Evolutionary conservation across 2,888 invertebrate genomes (phyloP).

Genomic region (Lymantria monacha): DNA sequence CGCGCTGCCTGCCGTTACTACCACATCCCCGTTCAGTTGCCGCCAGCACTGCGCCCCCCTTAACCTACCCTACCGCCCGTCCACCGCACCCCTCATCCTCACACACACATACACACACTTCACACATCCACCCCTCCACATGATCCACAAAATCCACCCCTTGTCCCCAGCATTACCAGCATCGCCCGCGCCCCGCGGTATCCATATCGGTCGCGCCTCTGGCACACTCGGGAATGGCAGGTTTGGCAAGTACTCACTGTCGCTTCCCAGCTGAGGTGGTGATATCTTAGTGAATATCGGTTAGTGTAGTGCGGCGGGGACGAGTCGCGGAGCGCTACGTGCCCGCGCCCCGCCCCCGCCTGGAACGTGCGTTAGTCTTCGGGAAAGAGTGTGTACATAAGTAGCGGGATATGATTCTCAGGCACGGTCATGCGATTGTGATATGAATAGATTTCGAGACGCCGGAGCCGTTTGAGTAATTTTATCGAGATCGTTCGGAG

Average conservation of each 20-base stretch:
- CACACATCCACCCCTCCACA: constrained; percentile 5
- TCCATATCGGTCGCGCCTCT: constrained; percentile 70
- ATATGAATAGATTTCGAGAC: constrained; percentile 80
- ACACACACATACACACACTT: constrained; percentile 7
- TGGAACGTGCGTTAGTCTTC: constrained; percentile 50
- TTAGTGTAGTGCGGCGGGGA: constrained; percentile 54
- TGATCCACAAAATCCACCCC: constrained; percentile 2
- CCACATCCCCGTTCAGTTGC: constrained; percentile 96
- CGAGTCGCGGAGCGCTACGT: constrained; percentile 36
- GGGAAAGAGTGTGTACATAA: constrained; percentile 78
- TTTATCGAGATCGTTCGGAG: constrained; percentile 75
- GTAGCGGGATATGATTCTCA: constrained; percentile 80
- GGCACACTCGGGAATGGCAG: constrained; percentile 65
- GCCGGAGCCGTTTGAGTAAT: constrained; percentile 77
- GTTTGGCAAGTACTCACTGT: constrained; percentile 52
- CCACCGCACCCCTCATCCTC: constrained; percentile 30
- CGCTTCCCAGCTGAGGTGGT: constrained; percentile 58
- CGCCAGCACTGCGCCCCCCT: constrained; percentile 86
- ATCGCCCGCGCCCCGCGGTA: constrained; percentile 56
- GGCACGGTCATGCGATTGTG: constrained; percentile 82
- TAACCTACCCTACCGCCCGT: constrained; percentile 48
- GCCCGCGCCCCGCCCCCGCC: constrained; percentile 40
- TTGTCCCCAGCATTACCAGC: constrained; percentile 27
- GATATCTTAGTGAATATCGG: constrained; percentile 65
- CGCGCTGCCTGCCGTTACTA: constrained; percentile 98